Base-by-base conservation (phyloP, 1,140 invertebrate genomes). In the Phortica variegata region DNA sequence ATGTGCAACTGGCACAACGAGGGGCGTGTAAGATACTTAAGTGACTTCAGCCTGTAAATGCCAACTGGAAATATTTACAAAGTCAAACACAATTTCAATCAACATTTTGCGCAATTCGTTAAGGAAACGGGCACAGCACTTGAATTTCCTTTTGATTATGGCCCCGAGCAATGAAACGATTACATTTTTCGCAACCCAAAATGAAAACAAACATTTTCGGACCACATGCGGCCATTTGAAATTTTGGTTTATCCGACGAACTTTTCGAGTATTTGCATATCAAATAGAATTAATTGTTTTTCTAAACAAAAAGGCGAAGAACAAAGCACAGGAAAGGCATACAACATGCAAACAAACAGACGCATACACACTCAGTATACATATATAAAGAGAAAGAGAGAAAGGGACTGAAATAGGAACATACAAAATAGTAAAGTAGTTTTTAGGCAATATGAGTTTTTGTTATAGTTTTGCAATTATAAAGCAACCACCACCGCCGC, bases 251-350 rank as follows among this genome's bases (percentile, higher is more conserved):
- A 47, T 56, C 54, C 58, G 47, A 59, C 51, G 53, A 41, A 54
- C 65, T 66, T 68, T 66, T 63, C n/a, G n/a, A n/a, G n/a, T n/a
- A n/a, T n/a, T n/a, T n/a, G n/a, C n/a, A n/a, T n/a, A n/a, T n/a
- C 63, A 68, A 68, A 68, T 68, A 68, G 60, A 57, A 63, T 68
- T 68, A 68, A 68, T 68, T 68, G 63, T 68, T 68, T 68, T 47
- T 52, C 51, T 60, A 68, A 68, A 68, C 63, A 68, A 68, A 56
- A 44, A 34, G n/a, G 4, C 23, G 10, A 26, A 26, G n/a, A n/a
- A n/a, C n/a, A n/a, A n/a, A n/a, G n/a, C n/a, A n/a, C n/a, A n/a
- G n/a, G n/a, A n/a, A n/a, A n/a, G n/a, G n/a, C n/a, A n/a, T n/a
- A n/a, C n/a, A n/a, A n/a, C n/a, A n/a, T n/a, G n/a, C n/a, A n/a